Evolutionary conservation across 2,888 invertebrate species (phyloP), one percentile per base, ranked within the genome.

Genomic region (Chloromyia formosa): DNA sequence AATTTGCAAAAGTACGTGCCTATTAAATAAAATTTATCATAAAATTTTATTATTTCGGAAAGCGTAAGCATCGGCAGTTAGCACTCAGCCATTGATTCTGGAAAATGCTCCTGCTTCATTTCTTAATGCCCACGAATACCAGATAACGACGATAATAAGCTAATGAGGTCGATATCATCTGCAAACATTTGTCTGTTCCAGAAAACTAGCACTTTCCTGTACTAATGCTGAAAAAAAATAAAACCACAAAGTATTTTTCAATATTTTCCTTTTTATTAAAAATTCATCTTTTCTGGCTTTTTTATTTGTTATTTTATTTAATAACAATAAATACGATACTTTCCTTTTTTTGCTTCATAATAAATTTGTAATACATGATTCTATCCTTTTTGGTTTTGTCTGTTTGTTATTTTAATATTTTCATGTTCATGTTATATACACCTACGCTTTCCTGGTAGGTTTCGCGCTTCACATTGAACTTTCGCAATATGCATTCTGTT

Each of bases 321-420:
- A 49, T 66, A 66, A 66, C 66, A 66, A 66, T 66, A 66, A 66
- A 66, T 66, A 66, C 22, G 45, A 66, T 66, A 66, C 45, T 49
- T 66, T 45, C 49, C 42, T 49, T 66, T 49, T 2, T 16, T 62
- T 62, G 62, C 49, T 12, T 66, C 66, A 66, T 66, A 66, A 66
- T 66, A 66, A 66, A 66, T 66, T 49, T 66, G 45, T 66, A 66
- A 49, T 62, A 62, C 18, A 14, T 49, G n/a, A 49, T 66, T 45
- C 35, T 23, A 66, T 66, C 22, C 22, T 49, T 49, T 49, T 35
- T 7, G 42, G 35, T 40, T 62, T 35, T 62, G 40, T 62, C 23
- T 9, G 23, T 60, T n/a, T 0, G 9, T 18, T 49, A 49, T 62
- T 60, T 62, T 62, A 35, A 4, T 62, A 1, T n/a, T 62, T 62